Conservation (phyloP, 92 coral and sea anemone genomes). For the Phymanthus crucifer region DNA sequence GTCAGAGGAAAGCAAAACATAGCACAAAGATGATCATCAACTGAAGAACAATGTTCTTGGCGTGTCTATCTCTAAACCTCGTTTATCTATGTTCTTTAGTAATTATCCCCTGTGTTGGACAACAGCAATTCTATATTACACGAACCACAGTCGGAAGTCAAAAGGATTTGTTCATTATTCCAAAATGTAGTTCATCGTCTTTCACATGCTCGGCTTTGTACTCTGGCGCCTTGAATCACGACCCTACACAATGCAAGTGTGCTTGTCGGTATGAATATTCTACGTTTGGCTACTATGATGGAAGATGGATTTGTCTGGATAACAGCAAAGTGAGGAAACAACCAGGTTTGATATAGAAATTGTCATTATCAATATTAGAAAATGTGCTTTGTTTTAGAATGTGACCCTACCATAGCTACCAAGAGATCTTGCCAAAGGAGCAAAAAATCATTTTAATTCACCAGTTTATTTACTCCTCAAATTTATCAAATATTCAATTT, state of each 20-base stretch:
- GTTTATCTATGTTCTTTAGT: neutral
- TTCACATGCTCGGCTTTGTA: neutral
- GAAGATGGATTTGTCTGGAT: conserved; percentile 15
- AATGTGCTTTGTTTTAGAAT: neutral
- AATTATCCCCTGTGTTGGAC: neutral
- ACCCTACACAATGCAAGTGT: conserved; percentile 25
- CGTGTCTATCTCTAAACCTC: neutral
- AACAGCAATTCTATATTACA: neutral
- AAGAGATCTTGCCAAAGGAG: neutral
- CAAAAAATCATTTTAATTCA: no score
- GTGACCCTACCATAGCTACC: neutral
- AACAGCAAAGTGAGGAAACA: neutral
- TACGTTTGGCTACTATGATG: conserved; percentile 15
- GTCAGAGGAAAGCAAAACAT: neutral
- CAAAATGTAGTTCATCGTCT: neutral
- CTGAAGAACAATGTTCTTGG: neutral
- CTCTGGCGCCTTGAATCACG: conserved; percentile 7
- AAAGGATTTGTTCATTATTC: neutral
- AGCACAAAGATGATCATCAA: neutral
- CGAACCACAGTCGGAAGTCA: neutral
- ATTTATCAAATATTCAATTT: no score
- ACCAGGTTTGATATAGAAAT: conserved; percentile 11
- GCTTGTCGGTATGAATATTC: conserved; percentile 18
- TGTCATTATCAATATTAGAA: neutral
- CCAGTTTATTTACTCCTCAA: no score